Percentiles rank a stretch among this genome's conserved stretches.
Conservation (phyloP, 2,888 invertebrate genomes). For the Syrista parreyssii region DNA sequence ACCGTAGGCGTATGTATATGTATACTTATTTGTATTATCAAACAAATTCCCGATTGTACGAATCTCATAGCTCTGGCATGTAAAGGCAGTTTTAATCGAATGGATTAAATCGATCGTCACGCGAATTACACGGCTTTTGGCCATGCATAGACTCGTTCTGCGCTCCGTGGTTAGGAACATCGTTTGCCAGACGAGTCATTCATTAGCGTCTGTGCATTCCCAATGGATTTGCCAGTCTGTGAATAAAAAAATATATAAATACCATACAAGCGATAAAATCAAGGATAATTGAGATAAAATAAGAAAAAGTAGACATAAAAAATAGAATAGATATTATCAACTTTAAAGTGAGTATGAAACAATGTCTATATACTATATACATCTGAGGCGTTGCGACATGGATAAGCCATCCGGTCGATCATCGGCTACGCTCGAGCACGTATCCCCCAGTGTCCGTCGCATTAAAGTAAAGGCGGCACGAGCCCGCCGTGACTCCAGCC, state of each 20-base stretch:
- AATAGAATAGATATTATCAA: not conserved
- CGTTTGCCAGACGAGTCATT: conserved; percentile 10
- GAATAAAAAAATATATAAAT: not conserved
- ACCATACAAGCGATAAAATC: not conserved
- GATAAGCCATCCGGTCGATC: not conserved
- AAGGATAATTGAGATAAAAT: not conserved
- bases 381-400: not conserved
- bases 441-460: not conserved
- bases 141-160: not conserved
- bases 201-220: conserved; percentile 29
- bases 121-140: not conserved
- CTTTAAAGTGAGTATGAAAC: not conserved
- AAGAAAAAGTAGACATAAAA: not conserved
- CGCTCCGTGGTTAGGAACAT: not conserved
- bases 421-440: not conserved
- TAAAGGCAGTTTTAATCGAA: not conserved
- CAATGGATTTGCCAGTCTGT: conserved; percentile 16
- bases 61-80: not conserved
- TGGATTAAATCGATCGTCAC: not conserved
- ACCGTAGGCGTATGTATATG: not conserved
- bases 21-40: conserved; percentile 16
- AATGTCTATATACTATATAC: not conserved
- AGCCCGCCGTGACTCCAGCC: not conserved
- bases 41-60: not conserved
- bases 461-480: not conserved